Evolutionary conservation across 2,113 vertebrate genomes (phyloP), one percentile per base, ranked within the genome.

Genomic region (Pachycephala philippinensis): DNA sequence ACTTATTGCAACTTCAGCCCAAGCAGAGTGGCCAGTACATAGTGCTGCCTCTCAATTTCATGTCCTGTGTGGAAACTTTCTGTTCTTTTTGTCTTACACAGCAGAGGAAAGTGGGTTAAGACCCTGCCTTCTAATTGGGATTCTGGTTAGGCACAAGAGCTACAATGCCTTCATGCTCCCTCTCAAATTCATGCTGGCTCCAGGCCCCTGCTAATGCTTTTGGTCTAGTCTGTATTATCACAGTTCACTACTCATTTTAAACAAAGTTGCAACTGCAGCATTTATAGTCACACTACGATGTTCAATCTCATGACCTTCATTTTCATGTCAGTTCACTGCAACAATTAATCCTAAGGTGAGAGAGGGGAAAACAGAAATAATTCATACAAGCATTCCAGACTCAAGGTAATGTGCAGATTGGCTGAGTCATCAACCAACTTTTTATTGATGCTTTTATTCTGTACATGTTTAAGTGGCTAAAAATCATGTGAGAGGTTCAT

Each of bases 11-110:
- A 6, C 19, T 47, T 56, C 22, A 61, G 7, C 22, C 17, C 19
- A 59, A 82, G 26, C 16, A 70, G 53, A 71, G 60, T 0, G 0
- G 5, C 15, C 2, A 3, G 7, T 3, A 7, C 0, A 0, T 20
- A 8, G 8, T 33, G 13, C 11, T 42, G 16, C n/a, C 28, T 50
- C 21, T 19, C 20, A 6, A 35, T 64, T 56, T 86, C 33, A 37
- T 3, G 6, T 1, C 1, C 6, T 45, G 4, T 7, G 19, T 17
- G 27, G 20, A 68, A 91, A 42, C 12, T 11, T 71, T 21, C 21
- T 13, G 10, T 27, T 75, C 27, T 9, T 50, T 65, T 61, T 59
- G 11, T 42, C 16, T 54, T 8, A 17, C 10, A 16, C 11, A 61
- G 27, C 19, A n/a, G 28, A 77, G 24, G 12, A 74, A 4, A 21